phyloP scores from a whole-genome alignment of 2,797 vertebrate genomes.

The Acanthurus leucopareius region DNA sequence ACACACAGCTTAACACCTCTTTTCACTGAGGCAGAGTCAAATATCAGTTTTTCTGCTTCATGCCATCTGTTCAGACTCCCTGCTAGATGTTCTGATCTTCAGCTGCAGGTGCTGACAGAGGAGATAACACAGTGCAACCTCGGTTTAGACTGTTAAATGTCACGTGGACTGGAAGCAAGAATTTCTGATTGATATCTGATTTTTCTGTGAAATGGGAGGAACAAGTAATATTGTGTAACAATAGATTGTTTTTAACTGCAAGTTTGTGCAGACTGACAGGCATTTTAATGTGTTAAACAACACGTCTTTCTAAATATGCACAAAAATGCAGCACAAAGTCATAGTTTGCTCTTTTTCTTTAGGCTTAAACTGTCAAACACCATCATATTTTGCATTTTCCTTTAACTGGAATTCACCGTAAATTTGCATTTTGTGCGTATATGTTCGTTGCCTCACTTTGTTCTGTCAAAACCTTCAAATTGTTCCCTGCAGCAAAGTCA shows the following conservation, averaged over 20 bases:
- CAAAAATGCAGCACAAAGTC: not conserved
- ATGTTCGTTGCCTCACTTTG: not conserved
- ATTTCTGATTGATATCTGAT: constrained; percentile 49
- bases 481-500: constrained; percentile 11
- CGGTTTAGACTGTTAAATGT: constrained; percentile 43
- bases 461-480: constrained; percentile 18
- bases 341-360: not conserved
- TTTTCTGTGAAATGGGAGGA: constrained; percentile 30
- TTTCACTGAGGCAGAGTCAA: constrained; percentile 36
- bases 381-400: constrained; percentile 8
- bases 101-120: constrained; percentile 61
- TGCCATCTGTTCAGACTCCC: constrained; percentile 59
- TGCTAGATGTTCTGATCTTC: constrained; percentile 33
- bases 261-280: not conserved
- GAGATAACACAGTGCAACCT: constrained; percentile 50
- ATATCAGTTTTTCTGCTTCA: constrained; percentile 31
- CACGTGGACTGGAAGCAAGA: constrained; percentile 25
- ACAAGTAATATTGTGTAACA: not conserved
- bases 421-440: constrained; percentile 12
- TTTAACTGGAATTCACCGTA: not conserved
- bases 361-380: not conserved
- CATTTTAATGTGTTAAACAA: not conserved
- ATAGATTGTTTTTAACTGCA: not conserved
- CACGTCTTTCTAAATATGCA: not conserved
- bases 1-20: constrained; percentile 34